These are phyloP conservation scores for Gymnorhina tibicen DNA, from an alignment of 2,113 vertebrate genomes.

Conservation along the genomic window DNA sequence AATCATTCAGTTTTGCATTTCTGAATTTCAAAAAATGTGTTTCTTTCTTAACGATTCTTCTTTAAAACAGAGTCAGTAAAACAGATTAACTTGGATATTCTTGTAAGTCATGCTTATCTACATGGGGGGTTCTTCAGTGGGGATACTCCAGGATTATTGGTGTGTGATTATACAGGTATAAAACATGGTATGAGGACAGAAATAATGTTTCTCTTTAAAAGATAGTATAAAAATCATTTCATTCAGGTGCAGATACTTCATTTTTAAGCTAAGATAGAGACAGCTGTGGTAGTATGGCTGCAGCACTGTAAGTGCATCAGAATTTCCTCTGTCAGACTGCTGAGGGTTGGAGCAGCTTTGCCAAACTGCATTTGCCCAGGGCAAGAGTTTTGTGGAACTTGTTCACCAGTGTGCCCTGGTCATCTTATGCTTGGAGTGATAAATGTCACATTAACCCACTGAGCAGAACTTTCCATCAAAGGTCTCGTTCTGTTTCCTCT, in stretches of 20 bases:
- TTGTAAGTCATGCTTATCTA: neutral
- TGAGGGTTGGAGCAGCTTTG: neutral
- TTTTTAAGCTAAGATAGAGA: neutral
- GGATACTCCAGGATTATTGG: neutral
- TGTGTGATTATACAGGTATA: neutral
- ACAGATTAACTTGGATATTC: neutral
- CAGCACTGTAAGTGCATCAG: neutral
- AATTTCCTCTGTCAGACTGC: neutral
- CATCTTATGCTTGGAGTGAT: neutral
- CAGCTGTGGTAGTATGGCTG: neutral
- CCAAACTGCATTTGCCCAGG: neutral
- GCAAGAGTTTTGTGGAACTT: neutral
- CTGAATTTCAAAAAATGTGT: neutral
- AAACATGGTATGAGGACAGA: neutral
- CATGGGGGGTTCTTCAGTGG: neutral
- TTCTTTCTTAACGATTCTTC: neutral
- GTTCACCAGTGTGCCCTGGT: neutral
- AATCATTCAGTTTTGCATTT: neutral
- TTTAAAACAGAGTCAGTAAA: neutral
- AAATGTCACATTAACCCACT: neutral
- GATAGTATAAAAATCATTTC: neutral
- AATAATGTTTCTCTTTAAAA: neutral
- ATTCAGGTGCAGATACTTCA: neutral
- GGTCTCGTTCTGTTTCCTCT: neutral
- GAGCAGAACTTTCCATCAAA: neutral